Evolutionary conservation across 2,113 vertebrate species (phyloP), one percentile per base, ranked within the genome.

Genomic region (Aptenodytes forsteri): DNA sequence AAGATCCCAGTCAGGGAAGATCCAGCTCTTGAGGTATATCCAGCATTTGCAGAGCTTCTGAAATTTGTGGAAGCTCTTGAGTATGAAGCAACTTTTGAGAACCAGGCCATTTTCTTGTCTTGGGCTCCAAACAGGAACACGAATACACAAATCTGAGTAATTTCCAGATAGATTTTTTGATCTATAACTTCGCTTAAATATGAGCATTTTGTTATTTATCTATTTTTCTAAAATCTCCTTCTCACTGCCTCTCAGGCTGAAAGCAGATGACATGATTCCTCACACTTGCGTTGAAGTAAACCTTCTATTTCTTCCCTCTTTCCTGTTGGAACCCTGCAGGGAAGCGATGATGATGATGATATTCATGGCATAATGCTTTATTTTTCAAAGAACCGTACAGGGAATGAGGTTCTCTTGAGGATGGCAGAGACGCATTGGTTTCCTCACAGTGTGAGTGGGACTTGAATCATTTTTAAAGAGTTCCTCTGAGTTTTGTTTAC

Each of bases 391-490:
- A 66, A 21, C 11, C 2, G 0, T 1, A 0, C 8, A 42, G 58
- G n/a, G 44, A 77, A 36, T 0, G 4, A 54, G 44, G 42, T 67
- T 78, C 76, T 62, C 38, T 11, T 16, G 54, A 56, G 44, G 73
- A 9, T 19, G 82, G 50, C 0, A 3, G 72, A 56, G 70, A 14
- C 0, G 0, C 18, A 3, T 20, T 44, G 42, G 46, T 56, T 87
- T 86, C 56, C 66, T 92, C 27, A 4, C 16, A 4, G 34, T 3
- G 34, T 5, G 62, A 73, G 44, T 19, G 46, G 81, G 34, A 73
- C 67, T 47, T 17, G 42, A 75, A 40, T 49, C 0, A 13, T 56
- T 71, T 82, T 62, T 40, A 36, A 59, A 17, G 42, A 42, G 58
- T 83, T 72, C 75, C 42, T 75, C 54, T 34, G 87, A 70, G 76